Conservation (phyloP, 2,888 invertebrate genomes). For the Thera britannica region DNA sequence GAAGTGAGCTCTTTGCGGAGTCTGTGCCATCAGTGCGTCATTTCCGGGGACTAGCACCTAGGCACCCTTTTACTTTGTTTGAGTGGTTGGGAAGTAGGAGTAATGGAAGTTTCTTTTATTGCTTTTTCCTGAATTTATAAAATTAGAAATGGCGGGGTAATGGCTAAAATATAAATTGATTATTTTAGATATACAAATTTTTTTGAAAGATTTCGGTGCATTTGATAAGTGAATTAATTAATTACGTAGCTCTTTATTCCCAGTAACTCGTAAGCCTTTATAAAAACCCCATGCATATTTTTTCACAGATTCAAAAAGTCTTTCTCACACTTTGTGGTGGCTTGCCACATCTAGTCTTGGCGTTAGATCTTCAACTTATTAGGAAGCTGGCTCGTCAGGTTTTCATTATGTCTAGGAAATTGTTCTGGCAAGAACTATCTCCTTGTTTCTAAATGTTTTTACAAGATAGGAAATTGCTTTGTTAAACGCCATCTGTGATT, state of each 20-base stretch:
- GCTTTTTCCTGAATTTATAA: no score
- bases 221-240: no score
- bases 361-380: background rate
- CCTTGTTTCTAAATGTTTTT: background rate
- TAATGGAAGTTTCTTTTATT: background rate
- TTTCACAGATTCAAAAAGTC: no score
- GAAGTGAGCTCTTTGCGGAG: conserved; percentile 24
- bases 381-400: conserved; percentile 1
- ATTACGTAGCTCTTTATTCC: no score
- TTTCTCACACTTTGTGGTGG: background rate
- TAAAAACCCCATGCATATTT: no score
- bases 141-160: no score
- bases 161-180: no score
- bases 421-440: conserved; percentile 7
- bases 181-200: no score
- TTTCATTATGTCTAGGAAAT: conserved; percentile 21
- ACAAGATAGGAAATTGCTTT: background rate
- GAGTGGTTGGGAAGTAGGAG: background rate
- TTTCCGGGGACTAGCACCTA: conserved; percentile 23
- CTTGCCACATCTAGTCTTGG: conserved; percentile 8
- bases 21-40: conserved; percentile 29
- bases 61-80: conserved; percentile 18
- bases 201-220: no score
- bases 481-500: background rate
- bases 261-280: no score